Conservation (phyloP, 2,888 invertebrate species). For the Osmoderma eremita region DNA sequence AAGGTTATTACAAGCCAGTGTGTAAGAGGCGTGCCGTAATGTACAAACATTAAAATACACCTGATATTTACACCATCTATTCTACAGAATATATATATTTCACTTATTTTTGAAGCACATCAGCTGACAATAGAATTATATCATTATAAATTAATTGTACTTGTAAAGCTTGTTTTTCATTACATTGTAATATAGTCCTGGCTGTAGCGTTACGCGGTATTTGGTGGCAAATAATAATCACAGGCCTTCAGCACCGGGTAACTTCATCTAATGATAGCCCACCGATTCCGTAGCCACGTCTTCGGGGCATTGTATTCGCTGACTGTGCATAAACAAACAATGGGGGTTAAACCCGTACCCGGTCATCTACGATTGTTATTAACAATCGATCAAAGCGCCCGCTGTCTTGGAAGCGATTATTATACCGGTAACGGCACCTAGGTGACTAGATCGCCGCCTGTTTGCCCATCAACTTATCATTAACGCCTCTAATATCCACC, state of each 20-base stretch:
- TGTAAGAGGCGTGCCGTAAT: no score
- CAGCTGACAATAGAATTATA: no score
- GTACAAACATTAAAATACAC: no score
- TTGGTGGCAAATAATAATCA: slow-evolving; percentile 32
- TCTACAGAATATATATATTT: no score
- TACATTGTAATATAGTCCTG: no score
- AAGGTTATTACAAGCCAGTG: no score
- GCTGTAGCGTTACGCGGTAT: neutral
- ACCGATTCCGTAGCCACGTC: slow-evolving; percentile 20
- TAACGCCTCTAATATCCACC: slow-evolving; percentile 45
- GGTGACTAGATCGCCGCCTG: slow-evolving; percentile 39
- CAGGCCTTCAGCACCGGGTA: slow-evolving; percentile 25
- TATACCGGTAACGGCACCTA: slow-evolving; percentile 44
- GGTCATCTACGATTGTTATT: slow-evolving; percentile 50
- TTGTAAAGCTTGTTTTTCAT: no score
- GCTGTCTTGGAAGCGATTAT: slow-evolving; percentile 41
- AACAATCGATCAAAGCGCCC: slow-evolving; percentile 46
- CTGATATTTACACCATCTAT: no score
- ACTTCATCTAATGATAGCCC: slow-evolving; percentile 43
- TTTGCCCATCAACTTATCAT: slow-evolving; percentile 39
- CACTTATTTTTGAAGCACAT: no score
- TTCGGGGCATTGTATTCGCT: slow-evolving; percentile 47
- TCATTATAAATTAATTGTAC: no score
- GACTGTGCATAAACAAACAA: slow-evolving; percentile 49
- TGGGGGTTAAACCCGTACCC: slow-evolving; percentile 46